Evolutionary conservation across 2,113 vertebrate species (phyloP).

Genomic region (Onychorhynchus coronatus): DNA sequence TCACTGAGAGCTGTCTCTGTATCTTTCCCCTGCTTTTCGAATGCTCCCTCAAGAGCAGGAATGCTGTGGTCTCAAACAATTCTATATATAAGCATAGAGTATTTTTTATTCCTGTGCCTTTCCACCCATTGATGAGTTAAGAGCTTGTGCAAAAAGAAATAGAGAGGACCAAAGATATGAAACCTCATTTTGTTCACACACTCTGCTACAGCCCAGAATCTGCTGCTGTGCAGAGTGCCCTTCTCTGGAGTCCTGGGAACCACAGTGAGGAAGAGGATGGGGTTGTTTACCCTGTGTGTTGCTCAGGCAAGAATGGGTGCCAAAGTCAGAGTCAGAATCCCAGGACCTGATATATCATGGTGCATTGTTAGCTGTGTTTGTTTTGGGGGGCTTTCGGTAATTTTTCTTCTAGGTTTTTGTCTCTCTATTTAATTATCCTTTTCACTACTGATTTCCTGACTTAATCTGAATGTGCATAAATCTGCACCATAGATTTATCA

Average conservation of each 20-base stretch:
- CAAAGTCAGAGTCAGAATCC: conserved; percentile 50
- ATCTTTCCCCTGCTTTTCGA: neutral
- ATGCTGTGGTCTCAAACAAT: neutral
- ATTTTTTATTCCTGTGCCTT: neutral
- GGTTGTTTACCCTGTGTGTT: neutral
- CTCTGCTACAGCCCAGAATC: neutral
- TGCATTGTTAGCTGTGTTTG: conserved; percentile 52
- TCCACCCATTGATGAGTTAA: neutral
- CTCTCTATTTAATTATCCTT: conserved; percentile 59
- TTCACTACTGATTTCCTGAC: conserved; percentile 62
- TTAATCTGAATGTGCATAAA: conserved; percentile 67
- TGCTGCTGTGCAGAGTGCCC: neutral
- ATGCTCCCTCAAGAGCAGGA: neutral
- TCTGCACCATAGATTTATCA: conserved; percentile 59
- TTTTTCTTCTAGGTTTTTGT: conserved; percentile 66
- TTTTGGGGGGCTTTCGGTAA: conserved; percentile 20
- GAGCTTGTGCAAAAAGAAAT: neutral
- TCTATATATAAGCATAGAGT: neutral
- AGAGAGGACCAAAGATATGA: neutral
- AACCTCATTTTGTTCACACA: neutral
- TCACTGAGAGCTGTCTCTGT: neutral
- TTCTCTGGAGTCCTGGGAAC: conserved; percentile 11
- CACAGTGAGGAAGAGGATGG: neutral
- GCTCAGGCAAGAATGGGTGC: neutral
- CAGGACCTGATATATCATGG: conserved; percentile 41